A percentile compares a stretch with the other conserved stretches of the same genome.
Evolutionary conservation across 2,888 invertebrate species (phyloP).

Genomic region (Hirtodrosophila confusa): DNA sequence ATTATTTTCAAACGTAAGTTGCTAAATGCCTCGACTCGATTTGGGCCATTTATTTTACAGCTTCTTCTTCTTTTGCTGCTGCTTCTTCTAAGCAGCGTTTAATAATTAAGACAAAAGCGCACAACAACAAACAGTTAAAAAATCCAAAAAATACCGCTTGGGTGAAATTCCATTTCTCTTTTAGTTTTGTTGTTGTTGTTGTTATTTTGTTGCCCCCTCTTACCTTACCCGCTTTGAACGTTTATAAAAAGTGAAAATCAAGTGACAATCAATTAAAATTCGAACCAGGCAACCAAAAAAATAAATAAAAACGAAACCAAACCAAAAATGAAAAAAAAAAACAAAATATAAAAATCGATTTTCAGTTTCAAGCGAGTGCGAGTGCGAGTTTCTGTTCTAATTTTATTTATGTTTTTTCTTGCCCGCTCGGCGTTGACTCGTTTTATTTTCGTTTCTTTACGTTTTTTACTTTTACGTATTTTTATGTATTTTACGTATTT

Average conservation of each 20-base stretch:
- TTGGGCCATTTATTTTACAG: slow-evolving; percentile 78
- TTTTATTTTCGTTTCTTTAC: slow-evolving; percentile 55
- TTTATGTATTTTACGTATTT: slow-evolving; percentile 47
- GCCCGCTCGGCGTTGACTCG: slow-evolving; percentile 52
- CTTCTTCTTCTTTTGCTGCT: slow-evolving; percentile 35
- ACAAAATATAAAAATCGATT: slow-evolving; percentile 76
- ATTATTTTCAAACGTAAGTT: slow-evolving; percentile 51
- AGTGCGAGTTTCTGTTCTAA: slow-evolving; percentile 67
- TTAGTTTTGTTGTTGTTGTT: slow-evolving; percentile 45
- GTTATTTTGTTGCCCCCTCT: slow-evolving; percentile 30
- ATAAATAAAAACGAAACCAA: slow-evolving; percentile 15
- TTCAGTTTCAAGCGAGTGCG: slow-evolving; percentile 59
- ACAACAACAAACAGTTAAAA: slow-evolving; percentile 41
- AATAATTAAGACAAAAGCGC: slow-evolving; percentile 75
- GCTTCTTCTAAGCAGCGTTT: slow-evolving; percentile 54
- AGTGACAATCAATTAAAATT: slow-evolving; percentile 80
- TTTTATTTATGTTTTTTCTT: slow-evolving; percentile 41
- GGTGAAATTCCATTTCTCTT: slow-evolving; percentile 80
- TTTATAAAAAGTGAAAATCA: slow-evolving; percentile 77
- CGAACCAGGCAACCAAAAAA: slow-evolving; percentile 59
- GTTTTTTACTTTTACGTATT: slow-evolving; percentile 23
- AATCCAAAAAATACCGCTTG: slow-evolving; percentile 56
- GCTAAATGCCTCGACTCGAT: slow-evolving; percentile 60
- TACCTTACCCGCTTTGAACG: slow-evolving; percentile 54
- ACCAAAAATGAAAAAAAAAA: slow-evolving; percentile 13